phyloP scores from a whole-genome alignment of 2,888 invertebrate species.

The Melanophora roralis region DNA sequence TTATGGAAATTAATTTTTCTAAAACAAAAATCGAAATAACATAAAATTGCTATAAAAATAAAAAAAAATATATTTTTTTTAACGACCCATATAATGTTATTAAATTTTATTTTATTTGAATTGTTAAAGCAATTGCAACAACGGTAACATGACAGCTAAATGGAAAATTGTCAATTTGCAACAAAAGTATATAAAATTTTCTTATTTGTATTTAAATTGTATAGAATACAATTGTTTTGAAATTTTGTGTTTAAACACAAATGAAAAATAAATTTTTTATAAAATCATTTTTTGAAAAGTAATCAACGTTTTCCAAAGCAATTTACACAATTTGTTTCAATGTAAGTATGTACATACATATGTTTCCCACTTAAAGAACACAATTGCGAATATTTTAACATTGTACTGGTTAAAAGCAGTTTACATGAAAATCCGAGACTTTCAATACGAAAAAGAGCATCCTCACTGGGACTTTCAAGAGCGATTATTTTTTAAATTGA shows the following conservation, averaged over 20 bases:
- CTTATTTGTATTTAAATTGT: not conserved
- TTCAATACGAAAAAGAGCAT: too few species aligned
- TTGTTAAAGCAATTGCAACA: not conserved
- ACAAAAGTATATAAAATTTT: not conserved
- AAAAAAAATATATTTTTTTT: not conserved
- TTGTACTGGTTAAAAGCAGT: too few species aligned
- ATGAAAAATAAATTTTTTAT: not conserved
- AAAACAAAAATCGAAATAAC: not conserved
- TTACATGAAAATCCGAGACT: too few species aligned
- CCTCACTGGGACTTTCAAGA: too few species aligned
- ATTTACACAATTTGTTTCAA: not conserved
- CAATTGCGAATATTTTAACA: too few species aligned
- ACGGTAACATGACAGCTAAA: not conserved
- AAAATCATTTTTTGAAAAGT: conserved; percentile 13
- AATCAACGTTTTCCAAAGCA: not conserved
- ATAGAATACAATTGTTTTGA: not conserved
- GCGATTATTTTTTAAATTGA: too few species aligned
- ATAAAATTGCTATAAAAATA: not conserved
- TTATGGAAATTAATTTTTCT: not conserved
- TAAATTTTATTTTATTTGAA: conserved; percentile 7
- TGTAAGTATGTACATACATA: not conserved
- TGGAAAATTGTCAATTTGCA: not conserved
- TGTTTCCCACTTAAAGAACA: not conserved
- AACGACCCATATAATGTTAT: not conserved
- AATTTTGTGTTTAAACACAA: not conserved